Evolutionary conservation across 2,113 vertebrate species (phyloP).

Genomic region (Zeus faber): DNA sequence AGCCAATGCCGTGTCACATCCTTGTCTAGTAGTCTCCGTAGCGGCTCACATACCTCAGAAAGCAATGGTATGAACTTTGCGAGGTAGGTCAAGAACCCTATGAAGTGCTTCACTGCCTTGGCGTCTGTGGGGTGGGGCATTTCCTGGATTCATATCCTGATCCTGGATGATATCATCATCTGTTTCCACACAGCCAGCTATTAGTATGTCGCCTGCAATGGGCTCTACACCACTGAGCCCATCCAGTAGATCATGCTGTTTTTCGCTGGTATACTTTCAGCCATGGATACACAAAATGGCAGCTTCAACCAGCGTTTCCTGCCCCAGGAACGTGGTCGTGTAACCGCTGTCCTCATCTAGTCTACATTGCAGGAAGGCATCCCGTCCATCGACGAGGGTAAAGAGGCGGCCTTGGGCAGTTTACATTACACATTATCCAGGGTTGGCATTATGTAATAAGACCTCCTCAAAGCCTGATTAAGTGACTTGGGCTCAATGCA

Average conservation of each 20-base stretch:
- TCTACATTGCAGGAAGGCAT: not conserved
- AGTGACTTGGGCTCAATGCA: not conserved
- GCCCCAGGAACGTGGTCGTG: not conserved
- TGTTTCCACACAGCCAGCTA: slow-evolving; percentile 22
- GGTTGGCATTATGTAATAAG: not conserved
- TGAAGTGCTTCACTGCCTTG: slow-evolving; percentile 18
- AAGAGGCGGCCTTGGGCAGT: not conserved
- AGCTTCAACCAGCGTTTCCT: slow-evolving; percentile 1
- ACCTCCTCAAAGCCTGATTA: not conserved
- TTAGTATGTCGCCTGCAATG: slow-evolving; percentile 25
- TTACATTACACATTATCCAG: not conserved
- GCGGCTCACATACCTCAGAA: slow-evolving; percentile 34
- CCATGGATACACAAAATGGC: not conserved
- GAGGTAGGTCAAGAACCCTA: slow-evolving; percentile 37
- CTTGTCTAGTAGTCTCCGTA: slow-evolving; percentile 4
- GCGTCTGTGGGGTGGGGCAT: slow-evolving; percentile 5
- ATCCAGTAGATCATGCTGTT: slow-evolving; percentile 1
- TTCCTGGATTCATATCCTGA: slow-evolving; percentile 8
- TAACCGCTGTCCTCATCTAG: not conserved
- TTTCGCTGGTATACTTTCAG: too few species aligned
- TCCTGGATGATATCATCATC: not conserved
- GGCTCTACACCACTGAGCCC: not conserved
- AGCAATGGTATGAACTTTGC: slow-evolving; percentile 23
- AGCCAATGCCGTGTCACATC: slow-evolving; percentile 30
- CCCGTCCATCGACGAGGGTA: not conserved